Evolutionary conservation across 2,797 vertebrate genomes (phyloP).

Genomic region (Staurois parvus): DNA sequence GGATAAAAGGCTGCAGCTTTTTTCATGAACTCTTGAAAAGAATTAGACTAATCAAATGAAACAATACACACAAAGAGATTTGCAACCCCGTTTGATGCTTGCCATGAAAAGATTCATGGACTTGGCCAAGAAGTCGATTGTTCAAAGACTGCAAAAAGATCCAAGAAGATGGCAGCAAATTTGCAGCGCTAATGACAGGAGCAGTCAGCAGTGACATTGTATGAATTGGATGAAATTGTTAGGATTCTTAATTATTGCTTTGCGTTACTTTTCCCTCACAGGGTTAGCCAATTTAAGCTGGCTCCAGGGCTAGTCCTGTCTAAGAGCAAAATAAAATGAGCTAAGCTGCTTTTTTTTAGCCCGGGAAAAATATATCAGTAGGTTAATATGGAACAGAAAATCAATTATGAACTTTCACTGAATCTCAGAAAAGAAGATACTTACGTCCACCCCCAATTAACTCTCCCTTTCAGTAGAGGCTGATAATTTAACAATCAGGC

Average conservation of each 20-base stretch:
- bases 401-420: conserved; percentile 52
- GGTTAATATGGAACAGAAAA: conserved; percentile 47
- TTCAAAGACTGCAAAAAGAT: conserved; percentile 27
- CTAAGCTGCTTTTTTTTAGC: conserved; percentile 24
- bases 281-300: conserved; percentile 27
- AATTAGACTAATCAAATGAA: conserved; percentile 34
- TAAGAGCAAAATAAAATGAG: conserved; percentile 30
- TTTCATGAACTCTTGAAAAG: conserved; percentile 41
- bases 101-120: conserved; percentile 28
- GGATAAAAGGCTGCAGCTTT: conserved; percentile 22
- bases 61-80: conserved; percentile 38
- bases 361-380: conserved; percentile 45
- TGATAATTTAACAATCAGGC: conserved; percentile 36
- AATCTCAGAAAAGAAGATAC: conserved; percentile 30
- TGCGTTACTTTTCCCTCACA: conserved; percentile 34
- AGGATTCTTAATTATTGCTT: conserved; percentile 44
- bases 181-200: conserved; percentile 34
- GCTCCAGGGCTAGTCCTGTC: conserved; percentile 26
- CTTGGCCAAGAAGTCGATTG: conserved; percentile 5
- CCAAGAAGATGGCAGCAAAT: conserved; percentile 18
- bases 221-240: conserved; percentile 40
- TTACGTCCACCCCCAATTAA: conserved; percentile 37
- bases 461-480: conserved; percentile 2
- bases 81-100: conserved; percentile 33
- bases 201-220: conserved; percentile 32